Evolutionary conservation across 2,797 vertebrate species (phyloP).

Genomic region (Labroides dimidiatus): DNA sequence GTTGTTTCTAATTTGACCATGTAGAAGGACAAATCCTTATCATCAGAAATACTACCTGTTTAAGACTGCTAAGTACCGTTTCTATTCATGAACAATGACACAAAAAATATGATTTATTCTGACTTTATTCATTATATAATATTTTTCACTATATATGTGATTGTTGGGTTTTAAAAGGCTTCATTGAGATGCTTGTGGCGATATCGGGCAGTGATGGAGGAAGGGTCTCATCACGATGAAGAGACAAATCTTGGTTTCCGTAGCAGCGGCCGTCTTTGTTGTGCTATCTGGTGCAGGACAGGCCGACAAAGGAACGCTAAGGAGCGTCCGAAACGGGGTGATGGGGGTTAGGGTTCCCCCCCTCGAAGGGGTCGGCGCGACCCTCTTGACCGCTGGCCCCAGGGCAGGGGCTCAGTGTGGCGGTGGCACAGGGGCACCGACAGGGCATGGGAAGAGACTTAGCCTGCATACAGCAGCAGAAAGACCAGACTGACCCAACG

Average conservation of each 20-base stretch:
- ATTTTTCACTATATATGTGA: background rate
- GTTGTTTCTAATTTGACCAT: constrained; percentile 36
- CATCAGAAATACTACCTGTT: constrained; percentile 26
- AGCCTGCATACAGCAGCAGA: constrained; percentile 69
- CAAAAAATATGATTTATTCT: background rate
- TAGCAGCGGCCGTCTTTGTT: constrained; percentile 81
- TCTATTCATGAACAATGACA: no score
- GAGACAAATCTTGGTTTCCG: constrained; percentile 71
- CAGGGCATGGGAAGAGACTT: constrained; percentile 89
- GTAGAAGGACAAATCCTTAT: constrained; percentile 12
- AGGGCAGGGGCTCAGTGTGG: constrained; percentile 88
- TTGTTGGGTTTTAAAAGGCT: background rate
- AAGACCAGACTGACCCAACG: constrained; percentile 71
- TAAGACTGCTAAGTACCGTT: background rate
- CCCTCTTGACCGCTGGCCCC: constrained; percentile 90
- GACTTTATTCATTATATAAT: background rate
- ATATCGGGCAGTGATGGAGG: constrained; percentile 25
- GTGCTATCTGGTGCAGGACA: constrained; percentile 81
- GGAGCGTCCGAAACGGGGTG: constrained; percentile 84
- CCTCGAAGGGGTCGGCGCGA: constrained; percentile 83
- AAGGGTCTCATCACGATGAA: constrained; percentile 56
- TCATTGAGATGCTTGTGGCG: constrained; percentile 7
- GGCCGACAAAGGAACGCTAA: constrained; percentile 90
- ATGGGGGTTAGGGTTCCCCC: constrained; percentile 73
- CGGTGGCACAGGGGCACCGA: constrained; percentile 89